A percentile compares a stretch with the other conserved stretches of the same genome.
Conservation (phyloP, 1,140 invertebrate genomes). For the Physella acuta region DNA sequence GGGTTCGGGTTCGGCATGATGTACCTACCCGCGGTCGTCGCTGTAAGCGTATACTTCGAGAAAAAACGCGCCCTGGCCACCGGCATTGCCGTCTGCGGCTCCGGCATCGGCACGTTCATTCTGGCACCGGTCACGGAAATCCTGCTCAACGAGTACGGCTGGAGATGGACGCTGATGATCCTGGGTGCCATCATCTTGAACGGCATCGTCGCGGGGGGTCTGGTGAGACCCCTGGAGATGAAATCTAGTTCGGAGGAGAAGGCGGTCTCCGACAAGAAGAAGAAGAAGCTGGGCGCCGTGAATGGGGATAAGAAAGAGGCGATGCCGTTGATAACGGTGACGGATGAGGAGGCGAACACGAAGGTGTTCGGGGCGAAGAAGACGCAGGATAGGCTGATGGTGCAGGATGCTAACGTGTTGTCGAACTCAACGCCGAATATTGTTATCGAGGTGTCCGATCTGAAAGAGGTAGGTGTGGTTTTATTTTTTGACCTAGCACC, state of each 20-base stretch:
- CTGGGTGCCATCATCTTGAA: conserved; percentile 85
- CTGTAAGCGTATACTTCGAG: conserved; percentile 98
- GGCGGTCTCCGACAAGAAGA: neutral
- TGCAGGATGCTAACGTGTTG: too few relatives aligned
- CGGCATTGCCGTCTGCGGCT: conserved; percentile 95
- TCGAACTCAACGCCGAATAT: too few relatives aligned
- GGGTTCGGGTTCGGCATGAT: conserved; percentile 96
- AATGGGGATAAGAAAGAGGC: neutral
- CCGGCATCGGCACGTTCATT: conserved; percentile 83
- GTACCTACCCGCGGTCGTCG: conserved; percentile 95
- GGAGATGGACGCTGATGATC: conserved; percentile 71
- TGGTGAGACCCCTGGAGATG: conserved; percentile 81
- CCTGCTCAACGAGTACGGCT: conserved; percentile 70
- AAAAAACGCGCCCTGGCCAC: conserved; percentile 95
- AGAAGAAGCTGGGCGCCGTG: neutral
- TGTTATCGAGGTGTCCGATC: too few relatives aligned
- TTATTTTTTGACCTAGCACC: too few relatives aligned
- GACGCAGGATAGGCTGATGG: too few relatives aligned
- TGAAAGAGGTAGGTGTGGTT: too few relatives aligned
- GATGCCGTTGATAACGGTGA: neutral
- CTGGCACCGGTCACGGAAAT: conserved; percentile 69
- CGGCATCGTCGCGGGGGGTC: conserved; percentile 87
- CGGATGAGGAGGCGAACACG: neutral
- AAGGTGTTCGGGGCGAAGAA: too few relatives aligned
- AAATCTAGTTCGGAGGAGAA: conserved; percentile 56